Percentiles rank a stretch among this genome's conserved stretches.
These are phyloP conservation scores for Etheostoma perlongum DNA, from an alignment of 2,797 vertebrate genomes.

Conservation along the genomic window DNA sequence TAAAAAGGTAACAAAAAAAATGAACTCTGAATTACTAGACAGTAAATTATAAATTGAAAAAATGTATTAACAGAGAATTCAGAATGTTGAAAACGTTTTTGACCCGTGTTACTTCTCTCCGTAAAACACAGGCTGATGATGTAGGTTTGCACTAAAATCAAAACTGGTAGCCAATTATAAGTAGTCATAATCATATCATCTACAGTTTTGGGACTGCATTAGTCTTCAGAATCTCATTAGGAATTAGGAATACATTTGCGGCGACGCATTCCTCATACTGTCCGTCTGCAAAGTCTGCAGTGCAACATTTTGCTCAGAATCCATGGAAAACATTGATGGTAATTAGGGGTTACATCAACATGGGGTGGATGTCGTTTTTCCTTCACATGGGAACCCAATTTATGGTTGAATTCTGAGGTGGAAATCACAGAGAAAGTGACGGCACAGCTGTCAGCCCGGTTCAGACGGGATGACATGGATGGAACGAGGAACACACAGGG, in stretches of 20 bases:
- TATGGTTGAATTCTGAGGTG: constrained; percentile 65
- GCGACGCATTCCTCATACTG: constrained; percentile 13
- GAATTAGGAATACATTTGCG: constrained; percentile 27
- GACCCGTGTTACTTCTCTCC: not conserved
- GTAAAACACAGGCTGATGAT: constrained; percentile 4
- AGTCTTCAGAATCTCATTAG: constrained; percentile 40
- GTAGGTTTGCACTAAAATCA: constrained; percentile 17
- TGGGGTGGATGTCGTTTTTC: constrained; percentile 56
- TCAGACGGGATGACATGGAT: constrained; percentile 54
- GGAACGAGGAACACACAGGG: constrained; percentile 66
- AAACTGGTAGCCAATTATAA: constrained; percentile 3
- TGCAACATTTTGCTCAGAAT: constrained; percentile 56
- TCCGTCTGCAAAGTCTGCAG: constrained; percentile 49
- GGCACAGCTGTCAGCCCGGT: constrained; percentile 64
- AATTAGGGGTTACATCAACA: constrained; percentile 75
- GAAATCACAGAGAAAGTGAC: constrained; percentile 68
- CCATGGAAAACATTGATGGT: constrained; percentile 71
- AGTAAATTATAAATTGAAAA: not conserved
- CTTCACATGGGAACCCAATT: constrained; percentile 66
- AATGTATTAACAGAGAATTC: not conserved
- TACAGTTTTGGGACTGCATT: not conserved
- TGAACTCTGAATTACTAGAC: not conserved
- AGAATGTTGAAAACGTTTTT: not conserved
- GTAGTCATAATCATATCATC: constrained; percentile 6
- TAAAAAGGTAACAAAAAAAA: not conserved